Percentiles rank a stretch among this genome's conserved stretches.
Conservation (phyloP, 1,140 invertebrate species). For the Varroa destructor region DNA sequence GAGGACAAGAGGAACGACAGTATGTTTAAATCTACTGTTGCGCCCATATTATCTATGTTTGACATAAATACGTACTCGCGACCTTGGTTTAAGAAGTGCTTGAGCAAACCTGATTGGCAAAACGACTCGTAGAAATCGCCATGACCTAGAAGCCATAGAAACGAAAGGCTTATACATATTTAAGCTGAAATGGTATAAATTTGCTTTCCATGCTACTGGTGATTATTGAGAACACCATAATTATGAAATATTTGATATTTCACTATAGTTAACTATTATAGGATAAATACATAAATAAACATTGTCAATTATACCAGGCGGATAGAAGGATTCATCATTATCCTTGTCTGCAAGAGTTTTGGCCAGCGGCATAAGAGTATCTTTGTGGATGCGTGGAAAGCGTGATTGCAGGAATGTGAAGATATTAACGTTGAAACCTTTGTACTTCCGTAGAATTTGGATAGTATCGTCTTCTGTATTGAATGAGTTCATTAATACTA, state of each 20-base stretch:
- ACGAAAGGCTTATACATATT: neutral
- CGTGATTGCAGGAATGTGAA: conserved; percentile 81
- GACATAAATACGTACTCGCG: conserved; percentile 93
- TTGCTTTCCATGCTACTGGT: conserved; percentile 31
- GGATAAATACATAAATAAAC: no score
- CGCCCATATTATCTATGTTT: conserved; percentile 98
- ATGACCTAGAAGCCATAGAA: conserved; percentile 88
- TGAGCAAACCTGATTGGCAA: conserved; percentile 76
- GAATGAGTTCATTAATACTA: conserved; percentile 98
- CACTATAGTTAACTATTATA: no score
- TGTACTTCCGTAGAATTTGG: conserved; percentile 83
- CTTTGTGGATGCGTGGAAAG: conserved; percentile 83
- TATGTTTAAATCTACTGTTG: conserved; percentile 78
- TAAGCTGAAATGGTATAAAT: no score
- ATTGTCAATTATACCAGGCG: neutral
- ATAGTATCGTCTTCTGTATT: conserved; percentile 97
- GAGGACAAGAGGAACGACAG: conserved; percentile 59
- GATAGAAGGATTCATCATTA: conserved; percentile 53
- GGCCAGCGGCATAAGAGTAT: conserved; percentile 84
- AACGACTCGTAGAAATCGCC: conserved; percentile 98
- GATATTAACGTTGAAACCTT: conserved; percentile 81
- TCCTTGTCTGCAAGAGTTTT: conserved; percentile 55
- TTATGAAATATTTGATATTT: no score
- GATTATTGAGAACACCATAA: conserved; percentile 29
- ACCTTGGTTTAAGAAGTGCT: conserved; percentile 72